phyloP scores from a whole-genome alignment of 1,140 invertebrate species.

The Cryptotermes secundus region DNA sequence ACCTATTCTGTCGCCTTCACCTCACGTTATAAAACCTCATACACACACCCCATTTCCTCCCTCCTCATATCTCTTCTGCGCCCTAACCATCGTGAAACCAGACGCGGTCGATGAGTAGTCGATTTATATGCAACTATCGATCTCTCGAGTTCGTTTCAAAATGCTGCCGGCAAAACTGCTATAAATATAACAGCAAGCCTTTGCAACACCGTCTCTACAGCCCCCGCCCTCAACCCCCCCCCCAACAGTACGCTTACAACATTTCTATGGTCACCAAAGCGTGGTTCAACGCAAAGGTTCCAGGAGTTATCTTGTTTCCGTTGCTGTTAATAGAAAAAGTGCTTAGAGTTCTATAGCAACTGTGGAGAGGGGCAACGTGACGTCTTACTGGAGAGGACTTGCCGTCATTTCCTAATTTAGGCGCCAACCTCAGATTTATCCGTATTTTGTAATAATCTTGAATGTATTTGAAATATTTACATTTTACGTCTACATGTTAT shows the following conservation, averaged over 20 bases:
- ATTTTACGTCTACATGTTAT: too few species aligned
- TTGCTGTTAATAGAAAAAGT: neutral
- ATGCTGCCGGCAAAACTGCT: constrained; percentile 13
- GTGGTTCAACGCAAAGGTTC: neutral
- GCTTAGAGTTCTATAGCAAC: neutral
- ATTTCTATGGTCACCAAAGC: neutral
- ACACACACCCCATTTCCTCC: neutral
- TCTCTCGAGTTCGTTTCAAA: constrained; percentile 8
- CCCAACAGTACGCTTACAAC: neutral
- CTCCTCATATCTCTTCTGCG: neutral
- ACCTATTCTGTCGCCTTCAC: neutral
- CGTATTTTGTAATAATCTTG: too few species aligned
- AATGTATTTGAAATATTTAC: too few species aligned
- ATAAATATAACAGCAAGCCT: constrained; percentile 12
- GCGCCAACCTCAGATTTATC: too few species aligned
- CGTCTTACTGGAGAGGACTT: neutral
- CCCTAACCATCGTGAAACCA: neutral
- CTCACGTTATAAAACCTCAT: constrained; percentile 8
- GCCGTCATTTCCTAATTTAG: too few species aligned
- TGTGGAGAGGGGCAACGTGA: neutral
- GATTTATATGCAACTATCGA: constrained; percentile 17
- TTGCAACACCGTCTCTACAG: neutral
- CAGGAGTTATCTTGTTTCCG: neutral
- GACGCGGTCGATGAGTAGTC: neutral
- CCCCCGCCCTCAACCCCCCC: neutral